Conservation (phyloP, 2,797 vertebrate species). For the Chelmon rostratus region DNA sequence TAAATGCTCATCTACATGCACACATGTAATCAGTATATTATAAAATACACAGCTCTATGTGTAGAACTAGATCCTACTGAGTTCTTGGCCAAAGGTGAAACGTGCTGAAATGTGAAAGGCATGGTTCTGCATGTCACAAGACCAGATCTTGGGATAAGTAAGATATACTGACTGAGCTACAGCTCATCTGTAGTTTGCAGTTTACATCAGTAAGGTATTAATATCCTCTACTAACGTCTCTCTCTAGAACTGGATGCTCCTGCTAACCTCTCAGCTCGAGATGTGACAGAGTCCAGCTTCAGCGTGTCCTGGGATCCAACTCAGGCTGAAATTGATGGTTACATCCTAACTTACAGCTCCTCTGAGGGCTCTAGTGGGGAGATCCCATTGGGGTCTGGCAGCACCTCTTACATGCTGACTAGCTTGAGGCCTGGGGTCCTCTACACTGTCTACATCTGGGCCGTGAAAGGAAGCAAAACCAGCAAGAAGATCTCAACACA, state of each 20-base stretch:
- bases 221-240: conserved; percentile 67
- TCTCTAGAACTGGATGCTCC: conserved; percentile 82
- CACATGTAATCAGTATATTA: not conserved
- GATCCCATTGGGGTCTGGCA: conserved; percentile 77
- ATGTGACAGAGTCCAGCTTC: conserved; percentile 83
- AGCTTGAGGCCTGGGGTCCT: conserved; percentile 84
- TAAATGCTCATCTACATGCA: not conserved
- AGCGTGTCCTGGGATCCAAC: conserved; percentile 85
- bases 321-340: conserved; percentile 84
- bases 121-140: conserved; percentile 77
- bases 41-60: not conserved
- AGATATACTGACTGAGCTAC: conserved; percentile 79
- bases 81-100: conserved; percentile 72
- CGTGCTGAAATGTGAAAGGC: conserved; percentile 57
- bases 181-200: conserved; percentile 53
- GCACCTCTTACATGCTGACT: conserved; percentile 75
- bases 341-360: conserved; percentile 84
- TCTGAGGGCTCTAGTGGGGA: conserved; percentile 79
- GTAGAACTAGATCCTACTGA: conserved; percentile 52
- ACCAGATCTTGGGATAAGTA: conserved; percentile 67
- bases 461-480: conserved; percentile 82
- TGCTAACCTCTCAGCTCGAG: conserved; percentile 81
- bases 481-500: conserved; percentile 83
- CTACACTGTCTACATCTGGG: conserved; percentile 86
- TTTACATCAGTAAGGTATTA: conserved; percentile 41